Conservation (phyloP, 2,113 vertebrate genomes). For the Mola mola region DNA sequence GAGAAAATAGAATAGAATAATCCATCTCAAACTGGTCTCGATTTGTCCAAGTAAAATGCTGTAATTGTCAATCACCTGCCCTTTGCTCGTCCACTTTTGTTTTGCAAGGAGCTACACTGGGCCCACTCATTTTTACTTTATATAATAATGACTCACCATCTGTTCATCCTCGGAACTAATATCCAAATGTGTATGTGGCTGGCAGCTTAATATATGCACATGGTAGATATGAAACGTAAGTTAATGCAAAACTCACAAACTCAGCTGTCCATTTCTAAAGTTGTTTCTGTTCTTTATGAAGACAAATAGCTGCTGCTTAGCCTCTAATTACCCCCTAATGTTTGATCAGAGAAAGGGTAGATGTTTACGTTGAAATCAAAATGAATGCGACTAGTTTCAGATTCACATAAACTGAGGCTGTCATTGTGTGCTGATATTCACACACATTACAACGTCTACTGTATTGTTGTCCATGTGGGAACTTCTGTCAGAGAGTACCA, state of each 20-base stretch:
- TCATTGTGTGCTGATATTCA: constrained; percentile 17
- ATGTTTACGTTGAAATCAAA: background rate
- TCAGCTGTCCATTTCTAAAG: background rate
- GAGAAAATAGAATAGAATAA: constrained; percentile 1
- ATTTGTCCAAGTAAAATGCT: constrained; percentile 29
- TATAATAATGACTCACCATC: constrained; percentile 66
- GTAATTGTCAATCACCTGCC: constrained; percentile 44
- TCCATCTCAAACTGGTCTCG: constrained; percentile 9
- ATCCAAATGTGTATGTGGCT: constrained; percentile 35
- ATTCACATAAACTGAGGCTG: background rate
- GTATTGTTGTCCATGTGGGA: constrained; percentile 15
- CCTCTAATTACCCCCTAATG: too few species aligned
- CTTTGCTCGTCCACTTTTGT: constrained; percentile 48
- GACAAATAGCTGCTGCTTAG: background rate
- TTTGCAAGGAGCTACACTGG: constrained; percentile 37
- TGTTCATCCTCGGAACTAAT: constrained; percentile 48
- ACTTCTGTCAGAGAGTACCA: constrained; percentile 11
- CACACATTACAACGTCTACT: background rate
- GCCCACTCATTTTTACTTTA: constrained; percentile 67
- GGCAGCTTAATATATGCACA: constrained; percentile 3
- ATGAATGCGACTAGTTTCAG: too few species aligned
- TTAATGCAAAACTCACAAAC: background rate
- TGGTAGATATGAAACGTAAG: background rate
- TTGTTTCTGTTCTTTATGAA: background rate
- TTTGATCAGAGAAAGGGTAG: background rate